Percentiles rank a stretch among this genome's conserved stretches.
Conservation (phyloP, 2,113 vertebrate genomes). For the Hucho hucho region DNA sequence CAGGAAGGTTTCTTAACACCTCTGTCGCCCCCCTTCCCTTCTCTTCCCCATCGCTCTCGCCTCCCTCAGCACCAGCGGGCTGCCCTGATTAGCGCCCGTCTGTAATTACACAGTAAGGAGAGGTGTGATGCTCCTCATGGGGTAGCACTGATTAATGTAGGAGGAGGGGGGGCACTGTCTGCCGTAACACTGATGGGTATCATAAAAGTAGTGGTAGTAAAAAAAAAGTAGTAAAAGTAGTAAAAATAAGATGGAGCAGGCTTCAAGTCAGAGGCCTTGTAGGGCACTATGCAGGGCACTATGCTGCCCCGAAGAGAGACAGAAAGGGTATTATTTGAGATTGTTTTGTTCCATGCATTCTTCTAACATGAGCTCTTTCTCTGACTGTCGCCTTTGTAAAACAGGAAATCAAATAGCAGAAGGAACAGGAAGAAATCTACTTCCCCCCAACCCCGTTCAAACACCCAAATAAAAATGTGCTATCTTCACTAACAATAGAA, state of each 20-base stretch:
- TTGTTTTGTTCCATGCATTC: constrained; percentile 62
- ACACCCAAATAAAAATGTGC: not conserved
- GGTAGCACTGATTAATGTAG: not conserved
- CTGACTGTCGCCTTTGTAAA: constrained; percentile 70
- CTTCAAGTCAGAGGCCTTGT: too few relatives aligned
- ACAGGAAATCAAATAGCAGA: constrained; percentile 72
- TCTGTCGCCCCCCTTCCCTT: constrained; percentile 36
- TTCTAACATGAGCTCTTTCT: constrained; percentile 65
- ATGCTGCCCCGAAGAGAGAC: constrained; percentile 57
- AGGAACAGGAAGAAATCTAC: constrained; percentile 64
- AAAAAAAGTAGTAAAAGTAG: constrained; percentile 69
- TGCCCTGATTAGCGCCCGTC: constrained; percentile 80
- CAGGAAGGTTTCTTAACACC: constrained; percentile 75
- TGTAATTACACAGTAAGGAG: constrained; percentile 77
- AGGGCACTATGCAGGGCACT: constrained; percentile 73
- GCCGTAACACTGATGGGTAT: constrained; percentile 59
- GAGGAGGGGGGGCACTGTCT: not conserved
- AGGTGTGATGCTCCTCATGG: constrained; percentile 47
- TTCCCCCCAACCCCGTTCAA: constrained; percentile 27
- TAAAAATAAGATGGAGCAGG: constrained; percentile 15
- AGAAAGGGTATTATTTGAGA: constrained; percentile 63
- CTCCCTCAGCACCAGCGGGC: constrained; percentile 70
- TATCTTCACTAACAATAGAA: too few relatives aligned
- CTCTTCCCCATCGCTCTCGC: constrained; percentile 44
- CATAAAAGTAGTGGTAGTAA: constrained; percentile 71